Evolutionary conservation across 2,888 invertebrate genomes (phyloP).

Genomic region (Hemistola chrysoprasaria): DNA sequence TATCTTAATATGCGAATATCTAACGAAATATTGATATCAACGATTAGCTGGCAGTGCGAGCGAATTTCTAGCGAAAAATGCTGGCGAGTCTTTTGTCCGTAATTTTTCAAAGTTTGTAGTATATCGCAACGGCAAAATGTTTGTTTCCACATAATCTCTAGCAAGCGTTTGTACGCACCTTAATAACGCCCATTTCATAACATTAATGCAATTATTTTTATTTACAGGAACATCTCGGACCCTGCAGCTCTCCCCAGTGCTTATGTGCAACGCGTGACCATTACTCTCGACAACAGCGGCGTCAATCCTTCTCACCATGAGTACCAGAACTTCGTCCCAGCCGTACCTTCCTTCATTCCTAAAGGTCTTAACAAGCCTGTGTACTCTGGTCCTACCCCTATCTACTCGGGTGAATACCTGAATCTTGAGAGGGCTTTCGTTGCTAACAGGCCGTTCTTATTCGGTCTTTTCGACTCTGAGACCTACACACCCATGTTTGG

Average conservation of each 20-base stretch:
- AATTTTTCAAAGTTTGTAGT: too few species aligned
- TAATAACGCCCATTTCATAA: too few species aligned
- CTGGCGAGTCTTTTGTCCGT: too few species aligned
- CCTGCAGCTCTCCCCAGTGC: slow-evolving; percentile 32
- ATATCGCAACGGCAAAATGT: too few species aligned
- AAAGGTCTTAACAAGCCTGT: too few species aligned
- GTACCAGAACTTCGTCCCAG: slow-evolving; percentile 5
- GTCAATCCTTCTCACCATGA: slow-evolving; percentile 9
- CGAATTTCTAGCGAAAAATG: too few species aligned
- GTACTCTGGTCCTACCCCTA: background rate
- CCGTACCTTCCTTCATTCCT: background rate
- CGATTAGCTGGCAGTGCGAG: too few species aligned
- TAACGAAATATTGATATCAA: too few species aligned
- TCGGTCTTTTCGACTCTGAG: slow-evolving; percentile 12
- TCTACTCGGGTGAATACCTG: slow-evolving; percentile 8
- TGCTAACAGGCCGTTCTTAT: slow-evolving; percentile 26
- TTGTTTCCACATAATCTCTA: too few species aligned
- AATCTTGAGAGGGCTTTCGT: slow-evolving; percentile 17
- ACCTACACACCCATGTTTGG: slow-evolving; percentile 7
- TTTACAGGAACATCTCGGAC: slow-evolving; percentile 30
- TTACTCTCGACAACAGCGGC: slow-evolving; percentile 12
- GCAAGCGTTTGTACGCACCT: too few species aligned
- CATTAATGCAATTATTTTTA: too few species aligned
- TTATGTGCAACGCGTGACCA: slow-evolving; percentile 10
- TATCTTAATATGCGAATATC: too few species aligned